These are phyloP conservation scores for Cotesia chilonis DNA, from an alignment of 1,140 invertebrate genomes.

Conservation along the genomic window DNA sequence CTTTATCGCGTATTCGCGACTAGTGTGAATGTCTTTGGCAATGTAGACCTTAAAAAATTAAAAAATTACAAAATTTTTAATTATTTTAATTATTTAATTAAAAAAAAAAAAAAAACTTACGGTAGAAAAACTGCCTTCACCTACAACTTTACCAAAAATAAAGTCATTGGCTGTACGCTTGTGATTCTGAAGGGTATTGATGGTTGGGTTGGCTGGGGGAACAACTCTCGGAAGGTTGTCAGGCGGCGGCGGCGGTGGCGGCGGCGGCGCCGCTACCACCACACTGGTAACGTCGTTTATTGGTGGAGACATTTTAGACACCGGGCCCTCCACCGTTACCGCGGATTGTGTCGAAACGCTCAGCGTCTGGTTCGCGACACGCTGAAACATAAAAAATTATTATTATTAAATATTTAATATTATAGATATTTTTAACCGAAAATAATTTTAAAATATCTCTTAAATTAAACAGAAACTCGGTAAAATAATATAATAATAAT, in stretches of 20 bases:
- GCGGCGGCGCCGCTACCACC: constrained; percentile 50
- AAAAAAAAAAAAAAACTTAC: constrained; percentile 67
- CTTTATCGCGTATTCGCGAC: constrained; percentile 95
- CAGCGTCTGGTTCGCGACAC: constrained; percentile 65
- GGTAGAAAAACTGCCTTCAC: constrained; percentile 95
- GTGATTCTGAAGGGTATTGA: constrained; percentile 57
- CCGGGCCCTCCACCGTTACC: constrained; percentile 64
- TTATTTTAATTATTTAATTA: background rate
- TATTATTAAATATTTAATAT: too few relatives aligned
- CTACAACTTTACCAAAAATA: constrained; percentile 94
- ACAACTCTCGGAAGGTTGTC: constrained; percentile 51
- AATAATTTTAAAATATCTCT: too few relatives aligned
- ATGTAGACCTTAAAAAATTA: constrained; percentile 77
- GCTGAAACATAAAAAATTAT: constrained; percentile 51
- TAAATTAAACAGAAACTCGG: too few relatives aligned
- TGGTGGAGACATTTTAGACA: constrained; percentile 64
- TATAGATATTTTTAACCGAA: too few relatives aligned
- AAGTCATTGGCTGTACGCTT: constrained; percentile 87
- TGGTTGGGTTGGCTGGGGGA: constrained; percentile 49
- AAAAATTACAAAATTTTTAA: too few relatives aligned
- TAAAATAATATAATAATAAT: background rate
- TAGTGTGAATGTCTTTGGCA: constrained; percentile 89
- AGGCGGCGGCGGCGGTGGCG: constrained; percentile 41
- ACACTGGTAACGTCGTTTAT: constrained; percentile 62
- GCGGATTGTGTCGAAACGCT: constrained; percentile 64